Conservation (phyloP, 2,113 vertebrate species). For the Platysteira castanea region DNA sequence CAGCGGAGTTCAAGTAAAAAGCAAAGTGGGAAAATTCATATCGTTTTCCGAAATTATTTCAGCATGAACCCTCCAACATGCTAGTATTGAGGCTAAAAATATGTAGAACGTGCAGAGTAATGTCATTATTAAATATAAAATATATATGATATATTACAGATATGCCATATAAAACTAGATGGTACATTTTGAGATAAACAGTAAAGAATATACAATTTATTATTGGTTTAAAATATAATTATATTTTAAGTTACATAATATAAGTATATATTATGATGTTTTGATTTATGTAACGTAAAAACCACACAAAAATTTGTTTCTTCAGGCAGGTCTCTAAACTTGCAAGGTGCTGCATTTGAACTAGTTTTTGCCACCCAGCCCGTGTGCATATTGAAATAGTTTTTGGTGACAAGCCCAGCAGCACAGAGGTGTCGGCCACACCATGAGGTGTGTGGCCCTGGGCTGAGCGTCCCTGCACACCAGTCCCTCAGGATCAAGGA, state of each 20-base stretch:
- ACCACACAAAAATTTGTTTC: background rate
- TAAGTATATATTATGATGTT: background rate
- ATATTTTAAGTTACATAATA: background rate
- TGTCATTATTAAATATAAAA: background rate
- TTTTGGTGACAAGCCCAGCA: background rate
- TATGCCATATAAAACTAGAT: background rate
- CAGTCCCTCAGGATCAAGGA: background rate
- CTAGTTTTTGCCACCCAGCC: background rate
- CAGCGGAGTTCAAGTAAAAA: background rate
- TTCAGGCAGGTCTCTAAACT: background rate
- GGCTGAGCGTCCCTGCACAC: background rate
- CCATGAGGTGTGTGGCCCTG: background rate
- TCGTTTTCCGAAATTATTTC: background rate
- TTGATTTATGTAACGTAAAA: background rate
- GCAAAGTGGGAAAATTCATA: background rate
- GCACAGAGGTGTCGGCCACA: accelerated
- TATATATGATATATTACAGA: background rate
- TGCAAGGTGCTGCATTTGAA: background rate
- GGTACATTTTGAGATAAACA: background rate
- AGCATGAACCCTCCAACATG: background rate
- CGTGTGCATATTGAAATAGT: accelerated
- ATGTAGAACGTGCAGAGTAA: background rate
- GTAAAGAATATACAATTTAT: background rate
- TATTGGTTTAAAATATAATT: background rate
- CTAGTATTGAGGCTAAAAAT: background rate